Percentiles rank a stretch among this genome's conserved stretches.
phyloP scores from a whole-genome alignment of 2,113 vertebrate species.

The Phalacrocorax pelagicus region DNA sequence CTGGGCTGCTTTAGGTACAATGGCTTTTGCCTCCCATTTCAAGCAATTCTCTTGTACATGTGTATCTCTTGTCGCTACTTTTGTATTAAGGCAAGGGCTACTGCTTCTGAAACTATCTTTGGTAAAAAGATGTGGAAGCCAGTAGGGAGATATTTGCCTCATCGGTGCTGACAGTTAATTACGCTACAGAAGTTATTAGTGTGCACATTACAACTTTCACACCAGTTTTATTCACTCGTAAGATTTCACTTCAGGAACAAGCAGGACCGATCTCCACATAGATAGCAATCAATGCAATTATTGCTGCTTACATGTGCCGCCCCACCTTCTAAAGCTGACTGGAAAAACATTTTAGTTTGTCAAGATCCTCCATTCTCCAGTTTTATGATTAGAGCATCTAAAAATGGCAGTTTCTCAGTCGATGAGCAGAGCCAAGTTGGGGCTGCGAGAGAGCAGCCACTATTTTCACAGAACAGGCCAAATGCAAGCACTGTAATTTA shows the following conservation, averaged over 20 bases:
- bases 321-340: neutral
- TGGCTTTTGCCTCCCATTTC: neutral
- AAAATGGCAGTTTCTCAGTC: neutral
- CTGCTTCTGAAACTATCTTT: neutral
- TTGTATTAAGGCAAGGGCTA: neutral
- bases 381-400: neutral
- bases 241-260: neutral
- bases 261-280: neutral
- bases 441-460: neutral
- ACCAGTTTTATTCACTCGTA: accelerated
- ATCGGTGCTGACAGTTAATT: neutral
- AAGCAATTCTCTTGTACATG: neutral
- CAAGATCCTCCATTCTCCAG: neutral
- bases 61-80: accelerated
- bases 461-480: neutral
- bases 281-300: neutral
- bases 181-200: accelerated
- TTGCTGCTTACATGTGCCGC: neutral
- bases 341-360: no score
- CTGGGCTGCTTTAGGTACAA: neutral
- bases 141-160: neutral
- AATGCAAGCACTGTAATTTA: neutral
- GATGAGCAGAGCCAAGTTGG: neutral
- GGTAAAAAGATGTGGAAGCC: neutral
- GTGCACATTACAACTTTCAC: neutral